A percentile compares a stretch with the other conserved stretches of the same genome.
Evolutionary conservation across 2,888 invertebrate species (phyloP).

Genomic region (Tachina fera): DNA sequence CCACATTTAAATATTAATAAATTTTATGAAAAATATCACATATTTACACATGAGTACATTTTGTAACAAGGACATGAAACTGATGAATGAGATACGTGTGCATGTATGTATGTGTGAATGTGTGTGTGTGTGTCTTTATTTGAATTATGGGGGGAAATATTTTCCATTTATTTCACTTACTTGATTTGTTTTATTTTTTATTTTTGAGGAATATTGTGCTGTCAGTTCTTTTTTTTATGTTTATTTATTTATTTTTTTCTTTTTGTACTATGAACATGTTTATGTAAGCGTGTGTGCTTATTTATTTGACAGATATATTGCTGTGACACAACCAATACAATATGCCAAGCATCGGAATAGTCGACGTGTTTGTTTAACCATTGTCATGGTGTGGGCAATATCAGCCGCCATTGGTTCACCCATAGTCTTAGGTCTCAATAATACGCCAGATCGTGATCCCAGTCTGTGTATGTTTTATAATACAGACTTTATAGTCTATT

Average conservation of each 20-base stretch:
- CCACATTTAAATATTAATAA: conserved; percentile 7
- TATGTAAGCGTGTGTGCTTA: conserved; percentile 27
- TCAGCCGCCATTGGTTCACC: conserved; percentile 97
- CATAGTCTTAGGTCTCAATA: conserved; percentile 97
- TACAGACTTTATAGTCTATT: conserved; percentile 98
- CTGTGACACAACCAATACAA: conserved; percentile 99
- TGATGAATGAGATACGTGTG: conserved; percentile 6
- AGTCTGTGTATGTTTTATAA: conserved; percentile 98
- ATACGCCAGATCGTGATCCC: conserved; percentile 92
- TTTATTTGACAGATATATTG: conserved; percentile 93
- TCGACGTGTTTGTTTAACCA: conserved; percentile 96
- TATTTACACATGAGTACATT: conserved; percentile 11
- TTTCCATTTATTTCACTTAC: conserved; percentile 10
- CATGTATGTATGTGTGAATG: neutral
- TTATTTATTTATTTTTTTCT: neutral
- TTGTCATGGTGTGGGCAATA: conserved; percentile 97
- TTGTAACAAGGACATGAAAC: conserved; percentile 17
- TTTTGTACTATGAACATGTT: conserved; percentile 2
- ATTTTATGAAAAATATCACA: conserved; percentile 20
- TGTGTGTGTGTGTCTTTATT: neutral
- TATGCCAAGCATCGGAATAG: conserved; percentile 99
- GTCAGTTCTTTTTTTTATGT: neutral
- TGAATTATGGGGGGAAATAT: conserved; percentile 4
- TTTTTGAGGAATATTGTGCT: neutral
- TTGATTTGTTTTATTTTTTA: neutral